Evolutionary conservation across 2,797 vertebrate species (phyloP).

Genomic region (Huso huso): DNA sequence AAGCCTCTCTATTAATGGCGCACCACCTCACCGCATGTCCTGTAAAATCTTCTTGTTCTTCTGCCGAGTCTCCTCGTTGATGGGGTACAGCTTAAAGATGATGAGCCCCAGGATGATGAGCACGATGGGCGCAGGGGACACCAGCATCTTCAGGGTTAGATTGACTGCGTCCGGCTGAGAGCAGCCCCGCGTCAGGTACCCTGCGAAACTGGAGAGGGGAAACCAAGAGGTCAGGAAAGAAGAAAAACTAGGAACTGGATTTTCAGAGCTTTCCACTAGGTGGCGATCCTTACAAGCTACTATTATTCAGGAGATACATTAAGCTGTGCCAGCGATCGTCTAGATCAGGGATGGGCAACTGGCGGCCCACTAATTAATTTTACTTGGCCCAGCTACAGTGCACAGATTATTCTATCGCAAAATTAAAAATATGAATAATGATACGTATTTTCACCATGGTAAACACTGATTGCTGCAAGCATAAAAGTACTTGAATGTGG

Average conservation of each 20-base stretch:
- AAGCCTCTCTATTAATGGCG: too few species aligned
- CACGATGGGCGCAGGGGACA: conserved; percentile 71
- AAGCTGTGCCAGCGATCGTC: too few species aligned
- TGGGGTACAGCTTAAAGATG: conserved; percentile 84
- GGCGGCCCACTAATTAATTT: too few species aligned
- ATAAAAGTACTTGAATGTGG: too few species aligned
- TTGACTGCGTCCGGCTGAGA: conserved; percentile 71
- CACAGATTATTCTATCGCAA: too few species aligned
- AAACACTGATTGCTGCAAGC: too few species aligned
- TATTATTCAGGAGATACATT: neutral
- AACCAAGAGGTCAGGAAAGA: neutral
- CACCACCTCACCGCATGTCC: conserved; percentile 62
- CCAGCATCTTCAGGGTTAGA: conserved; percentile 80
- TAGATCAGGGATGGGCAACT: too few species aligned
- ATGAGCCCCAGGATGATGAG: conserved; percentile 79
- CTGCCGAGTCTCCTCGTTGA: conserved; percentile 72
- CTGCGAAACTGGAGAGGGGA: conserved; percentile 71
- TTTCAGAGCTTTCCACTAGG: too few species aligned
- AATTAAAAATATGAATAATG: too few species aligned
- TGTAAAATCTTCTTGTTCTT: conserved; percentile 83
- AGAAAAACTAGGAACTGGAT: neutral
- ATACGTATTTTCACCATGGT: too few species aligned
- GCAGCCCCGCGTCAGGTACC: conserved; percentile 79
- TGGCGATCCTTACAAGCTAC: neutral
- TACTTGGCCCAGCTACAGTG: too few species aligned